Percentiles rank a stretch among this genome's conserved stretches.
phyloP scores from a whole-genome alignment of 1,140 invertebrate species.

The Rhopalosiphum padi region DNA sequence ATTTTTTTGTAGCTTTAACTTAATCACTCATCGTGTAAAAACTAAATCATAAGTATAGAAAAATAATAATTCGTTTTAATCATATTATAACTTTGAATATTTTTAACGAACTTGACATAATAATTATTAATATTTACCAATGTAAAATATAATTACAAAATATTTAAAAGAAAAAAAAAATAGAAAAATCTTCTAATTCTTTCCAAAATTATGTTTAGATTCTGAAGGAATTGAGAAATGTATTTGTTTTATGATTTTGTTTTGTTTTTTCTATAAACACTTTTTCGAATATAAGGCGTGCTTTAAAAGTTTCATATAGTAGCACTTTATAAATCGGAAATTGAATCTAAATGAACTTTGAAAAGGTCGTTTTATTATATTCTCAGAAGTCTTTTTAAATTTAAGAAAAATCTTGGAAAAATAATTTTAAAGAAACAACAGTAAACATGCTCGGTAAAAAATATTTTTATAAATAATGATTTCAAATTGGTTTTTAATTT shows the following conservation, averaged over 20 bases:
- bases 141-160: no score
- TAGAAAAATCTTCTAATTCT: neutral
- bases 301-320: neutral
- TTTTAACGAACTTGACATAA: no score
- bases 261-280: neutral
- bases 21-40: no score
- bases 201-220: neutral
- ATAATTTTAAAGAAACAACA: neutral
- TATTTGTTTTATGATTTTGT: neutral
- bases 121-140: neutral
- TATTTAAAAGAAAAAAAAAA: neutral
- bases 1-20: no score
- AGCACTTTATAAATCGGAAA: neutral
- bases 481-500: neutral
- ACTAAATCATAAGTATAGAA: no score
- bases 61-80: no score
- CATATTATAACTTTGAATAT: no score
- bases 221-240: neutral
- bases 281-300: neutral
- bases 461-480: neutral
- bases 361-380: neutral
- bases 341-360: neutral
- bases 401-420: neutral
- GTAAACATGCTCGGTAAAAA: neutral
- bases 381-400: neutral